Percentiles rank a stretch among this genome's conserved stretches.
These are phyloP conservation scores for Oreohelix idahoensis DNA, from an alignment of 1,140 invertebrate species.

Conservation along the genomic window DNA sequence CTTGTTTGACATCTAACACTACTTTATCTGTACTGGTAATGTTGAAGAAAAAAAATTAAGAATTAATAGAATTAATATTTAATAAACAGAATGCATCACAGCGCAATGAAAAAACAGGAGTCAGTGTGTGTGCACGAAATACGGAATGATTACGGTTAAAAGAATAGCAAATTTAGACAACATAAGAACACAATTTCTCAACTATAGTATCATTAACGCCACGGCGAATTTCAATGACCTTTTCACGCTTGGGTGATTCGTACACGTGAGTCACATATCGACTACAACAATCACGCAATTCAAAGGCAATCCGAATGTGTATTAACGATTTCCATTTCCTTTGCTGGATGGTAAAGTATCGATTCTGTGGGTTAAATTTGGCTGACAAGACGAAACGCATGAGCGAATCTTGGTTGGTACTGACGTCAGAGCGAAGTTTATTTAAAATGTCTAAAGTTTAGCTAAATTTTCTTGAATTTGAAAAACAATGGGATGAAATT, in stretches of 20 bases:
- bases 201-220: not conserved
- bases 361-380: not conserved
- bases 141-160: too few relatives aligned
- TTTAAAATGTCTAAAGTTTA: too few relatives aligned
- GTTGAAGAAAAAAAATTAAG: too few relatives aligned
- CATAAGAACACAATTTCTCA: not conserved
- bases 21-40: too few relatives aligned
- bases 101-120: too few relatives aligned
- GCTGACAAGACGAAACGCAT: not conserved
- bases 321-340: not conserved
- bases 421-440: too few relatives aligned
- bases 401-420: not conserved
- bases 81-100: too few relatives aligned
- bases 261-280: not conserved
- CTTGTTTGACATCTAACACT: too few relatives aligned
- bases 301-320: not conserved
- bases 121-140: too few relatives aligned
- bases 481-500: too few relatives aligned
- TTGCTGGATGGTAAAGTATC: not conserved
- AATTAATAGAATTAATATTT: too few relatives aligned
- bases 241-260: not conserved
- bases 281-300: conserved; percentile 1
- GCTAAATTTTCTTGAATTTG: too few relatives aligned
- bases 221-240: not conserved
- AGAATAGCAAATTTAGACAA: not conserved